Conservation (phyloP, 2,888 invertebrate genomes). For the Sphaerophoria rueppellii region DNA sequence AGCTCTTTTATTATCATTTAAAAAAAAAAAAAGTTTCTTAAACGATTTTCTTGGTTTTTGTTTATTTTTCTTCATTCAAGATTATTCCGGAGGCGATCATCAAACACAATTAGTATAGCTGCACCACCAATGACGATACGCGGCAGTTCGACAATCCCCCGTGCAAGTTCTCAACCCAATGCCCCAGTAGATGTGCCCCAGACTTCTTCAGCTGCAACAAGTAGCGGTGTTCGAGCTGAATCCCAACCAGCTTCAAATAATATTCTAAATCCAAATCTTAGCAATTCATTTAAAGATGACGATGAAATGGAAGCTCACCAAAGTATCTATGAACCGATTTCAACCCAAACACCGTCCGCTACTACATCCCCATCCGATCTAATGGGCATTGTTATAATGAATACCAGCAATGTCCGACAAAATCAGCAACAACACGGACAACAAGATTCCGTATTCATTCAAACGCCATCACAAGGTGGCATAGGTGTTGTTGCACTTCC, state of each 20-base stretch:
- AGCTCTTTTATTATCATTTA: not conserved
- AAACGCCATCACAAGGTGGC: slow-evolving; percentile 80
- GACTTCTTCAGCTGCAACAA: slow-evolving; percentile 21
- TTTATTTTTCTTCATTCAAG: slow-evolving; percentile 53
- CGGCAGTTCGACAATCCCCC: slow-evolving; percentile 62
- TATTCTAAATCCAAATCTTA: slow-evolving; percentile 82
- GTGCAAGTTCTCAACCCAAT: slow-evolving; percentile 75
- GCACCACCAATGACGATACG: slow-evolving; percentile 77
- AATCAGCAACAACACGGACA: slow-evolving; percentile 27
- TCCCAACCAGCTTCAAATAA: slow-evolving; percentile 79
- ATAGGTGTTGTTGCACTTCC: slow-evolving; percentile 81
- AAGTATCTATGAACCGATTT: slow-evolving; percentile 80
- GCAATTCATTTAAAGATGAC: slow-evolving; percentile 81
- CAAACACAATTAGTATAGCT: slow-evolving; percentile 77
- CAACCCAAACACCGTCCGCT: slow-evolving; percentile 74
- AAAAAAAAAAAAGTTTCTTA: not conserved
- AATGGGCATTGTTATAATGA: slow-evolving; percentile 51
- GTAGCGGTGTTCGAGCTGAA: slow-evolving; percentile 35
- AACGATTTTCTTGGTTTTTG: not conserved
- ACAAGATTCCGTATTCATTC: slow-evolving; percentile 78
- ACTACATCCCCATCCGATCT: slow-evolving; percentile 49
- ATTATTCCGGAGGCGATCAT: slow-evolving; percentile 74
- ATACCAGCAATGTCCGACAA: slow-evolving; percentile 37
- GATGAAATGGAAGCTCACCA: slow-evolving; percentile 76
- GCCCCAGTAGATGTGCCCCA: slow-evolving; percentile 41